A percentile compares a stretch with the other conserved stretches of the same genome.
Evolutionary conservation across 2,113 vertebrate species (phyloP).

Genomic region (Poeciliopsis prolifica): DNA sequence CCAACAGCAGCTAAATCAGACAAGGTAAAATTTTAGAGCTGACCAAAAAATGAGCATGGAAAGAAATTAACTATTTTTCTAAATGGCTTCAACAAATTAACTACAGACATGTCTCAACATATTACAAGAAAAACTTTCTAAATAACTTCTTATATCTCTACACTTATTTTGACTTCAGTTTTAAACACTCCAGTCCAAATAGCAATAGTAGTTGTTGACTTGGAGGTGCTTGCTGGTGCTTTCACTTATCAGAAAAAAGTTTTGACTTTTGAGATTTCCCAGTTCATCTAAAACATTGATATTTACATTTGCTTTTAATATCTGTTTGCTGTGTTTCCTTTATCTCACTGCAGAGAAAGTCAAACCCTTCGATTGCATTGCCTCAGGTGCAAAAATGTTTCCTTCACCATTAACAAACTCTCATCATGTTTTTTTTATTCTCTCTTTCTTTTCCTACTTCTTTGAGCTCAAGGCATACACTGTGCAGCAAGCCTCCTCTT

Average conservation of each 20-base stretch:
- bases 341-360: conserved; percentile 30
- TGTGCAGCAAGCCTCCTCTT: conserved; percentile 27
- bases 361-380: conserved; percentile 11
- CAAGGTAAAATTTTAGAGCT: too few relatives aligned
- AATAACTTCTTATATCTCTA: not conserved
- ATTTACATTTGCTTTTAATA: conserved; percentile 38
- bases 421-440: conserved; percentile 28
- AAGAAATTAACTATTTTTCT: too few relatives aligned
- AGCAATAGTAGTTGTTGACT: not conserved
- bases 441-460: conserved; percentile 8
- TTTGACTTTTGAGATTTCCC: not conserved
- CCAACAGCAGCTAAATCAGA: too few relatives aligned
- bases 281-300: not conserved
- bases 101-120: not conserved
- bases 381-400: conserved; percentile 21
- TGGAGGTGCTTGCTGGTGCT: not conserved
- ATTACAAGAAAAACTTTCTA: not conserved
- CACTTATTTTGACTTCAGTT: not conserved
- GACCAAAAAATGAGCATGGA: too few relatives aligned
- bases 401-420: conserved; percentile 11
- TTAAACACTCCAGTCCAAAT: not conserved
- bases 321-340: conserved; percentile 24
- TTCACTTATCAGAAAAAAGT: not conserved
- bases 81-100: not conserved
- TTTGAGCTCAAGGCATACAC: conserved; percentile 21